Base-by-base conservation (phyloP, 1,140 invertebrate genomes). In the Drosophila arawakana region DNA sequence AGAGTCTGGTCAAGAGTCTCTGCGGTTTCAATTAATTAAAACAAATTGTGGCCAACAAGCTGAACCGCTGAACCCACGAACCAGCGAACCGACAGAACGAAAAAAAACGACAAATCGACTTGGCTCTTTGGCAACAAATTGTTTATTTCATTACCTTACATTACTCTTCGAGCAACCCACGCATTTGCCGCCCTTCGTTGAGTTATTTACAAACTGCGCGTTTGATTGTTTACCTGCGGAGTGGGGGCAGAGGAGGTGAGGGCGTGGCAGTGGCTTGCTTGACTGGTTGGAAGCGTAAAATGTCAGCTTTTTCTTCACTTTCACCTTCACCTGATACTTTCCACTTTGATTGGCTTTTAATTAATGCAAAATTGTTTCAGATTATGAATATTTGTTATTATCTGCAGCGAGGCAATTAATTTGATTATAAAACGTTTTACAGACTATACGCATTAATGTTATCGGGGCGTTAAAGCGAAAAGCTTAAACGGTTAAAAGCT, bases 11-110 rank as follows among this genome's bases (percentile, higher is more conserved):
- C 84, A 78, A 73, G 70, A 78, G 78, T 67, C 77, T 67, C 63
- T 89, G 80, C 43, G 84, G 71, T 74, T 80, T 58, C 84, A 88
- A 89, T 89, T 88, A 89, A 88, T 88, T 89, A 89, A 90, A 81
- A 84, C 81, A 84, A 88, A 89, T 88, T 90, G 83, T 68, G 78
- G 30, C 18, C 21, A 11, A 46, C 39, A 41, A 41, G 13, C 30
- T 2, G 18, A 30, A 30, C 25, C 6, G 25, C 0, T 2, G 25
- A 30, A 13, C 11, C 7, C 4, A 2, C 46, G 2, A 41, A 15
- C 63, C 7, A 7, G 3, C 46, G 2, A 41, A 15, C 63, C 7
- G n/a, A 4, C 39, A 1, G 59, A 52, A 25, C 30, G 21, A 10
- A 13, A 7, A 35, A 7, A 35, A 10, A 35, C 49, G 57, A 18